Conservation (phyloP, 2,888 invertebrate species). For the Thymelicus acteon region DNA sequence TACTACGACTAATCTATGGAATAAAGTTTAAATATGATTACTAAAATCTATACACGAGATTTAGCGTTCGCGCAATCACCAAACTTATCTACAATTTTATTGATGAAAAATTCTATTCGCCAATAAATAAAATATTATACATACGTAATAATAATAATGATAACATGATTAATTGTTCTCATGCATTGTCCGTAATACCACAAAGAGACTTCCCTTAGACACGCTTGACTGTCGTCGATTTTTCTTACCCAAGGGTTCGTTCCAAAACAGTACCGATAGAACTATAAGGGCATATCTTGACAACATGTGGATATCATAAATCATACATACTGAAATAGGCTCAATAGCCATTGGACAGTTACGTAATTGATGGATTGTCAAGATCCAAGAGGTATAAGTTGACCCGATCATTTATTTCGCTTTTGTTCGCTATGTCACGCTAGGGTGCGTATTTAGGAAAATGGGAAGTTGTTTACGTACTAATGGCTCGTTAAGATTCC, state of each 20-base stretch:
- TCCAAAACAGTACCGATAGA: constrained; percentile 19
- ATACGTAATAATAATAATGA: not conserved
- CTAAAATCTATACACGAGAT: no score
- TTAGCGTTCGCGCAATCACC: no score
- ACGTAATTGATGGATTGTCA: constrained; percentile 49
- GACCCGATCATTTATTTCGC: constrained; percentile 47
- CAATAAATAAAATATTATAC: not conserved
- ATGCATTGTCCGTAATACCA: constrained; percentile 3
- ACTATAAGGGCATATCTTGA: constrained; percentile 28
- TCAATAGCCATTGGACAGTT: constrained; percentile 36
- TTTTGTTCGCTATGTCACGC: constrained; percentile 41
- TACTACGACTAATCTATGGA: no score
- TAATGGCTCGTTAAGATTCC: constrained; percentile 35
- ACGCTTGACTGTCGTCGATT: not conserved
- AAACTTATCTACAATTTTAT: no score
- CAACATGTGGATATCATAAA: constrained; percentile 37
- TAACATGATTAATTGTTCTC: not conserved
- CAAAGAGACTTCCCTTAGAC: not conserved
- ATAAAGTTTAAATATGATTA: no score
- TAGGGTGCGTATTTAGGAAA: constrained; percentile 26
- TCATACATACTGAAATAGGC: constrained; percentile 39
- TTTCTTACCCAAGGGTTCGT: constrained; percentile 15
- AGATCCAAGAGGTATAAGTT: constrained; percentile 41
- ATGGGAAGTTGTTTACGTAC: constrained; percentile 36
- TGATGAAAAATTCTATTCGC: no score